Conservation (phyloP, 2,888 invertebrate genomes). For the Eilema sororculum region DNA sequence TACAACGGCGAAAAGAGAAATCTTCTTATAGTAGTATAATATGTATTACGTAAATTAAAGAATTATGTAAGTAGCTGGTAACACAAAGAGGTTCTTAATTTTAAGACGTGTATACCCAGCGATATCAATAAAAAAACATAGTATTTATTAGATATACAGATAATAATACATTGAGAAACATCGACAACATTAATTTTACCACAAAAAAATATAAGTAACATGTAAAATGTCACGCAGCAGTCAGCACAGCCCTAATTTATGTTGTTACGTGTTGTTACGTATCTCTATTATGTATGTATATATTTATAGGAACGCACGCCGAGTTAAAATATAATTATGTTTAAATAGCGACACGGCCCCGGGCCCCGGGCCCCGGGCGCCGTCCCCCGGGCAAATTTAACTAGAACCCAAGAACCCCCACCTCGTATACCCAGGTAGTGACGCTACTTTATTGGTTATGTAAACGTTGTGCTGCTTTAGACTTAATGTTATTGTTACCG, state of each 20-base stretch:
- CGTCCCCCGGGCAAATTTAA: conserved; percentile 1
- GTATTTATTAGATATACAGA: background rate
- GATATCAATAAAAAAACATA: no score
- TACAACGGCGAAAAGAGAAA: no score
- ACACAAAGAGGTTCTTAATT: background rate
- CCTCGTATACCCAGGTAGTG: background rate
- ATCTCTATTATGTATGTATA: background rate
- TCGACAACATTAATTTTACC: background rate
- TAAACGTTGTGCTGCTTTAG: background rate
- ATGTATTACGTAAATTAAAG: no score
- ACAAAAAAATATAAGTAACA: background rate
- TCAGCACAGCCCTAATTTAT: background rate
- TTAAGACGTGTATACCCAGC: no score
- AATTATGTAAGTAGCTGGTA: no score
- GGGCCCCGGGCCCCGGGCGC: background rate
- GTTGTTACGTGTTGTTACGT: no score
- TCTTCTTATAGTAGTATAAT: no score
- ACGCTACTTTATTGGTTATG: background rate
- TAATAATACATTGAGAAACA: background rate
- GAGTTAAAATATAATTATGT: conserved; percentile 4
- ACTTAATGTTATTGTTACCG: background rate
- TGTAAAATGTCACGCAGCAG: no score
- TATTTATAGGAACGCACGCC: background rate
- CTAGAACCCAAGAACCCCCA: background rate
- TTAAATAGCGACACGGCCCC: background rate